Conservation (phyloP, 2,888 invertebrate species). For the Protodeltote pygarga region DNA sequence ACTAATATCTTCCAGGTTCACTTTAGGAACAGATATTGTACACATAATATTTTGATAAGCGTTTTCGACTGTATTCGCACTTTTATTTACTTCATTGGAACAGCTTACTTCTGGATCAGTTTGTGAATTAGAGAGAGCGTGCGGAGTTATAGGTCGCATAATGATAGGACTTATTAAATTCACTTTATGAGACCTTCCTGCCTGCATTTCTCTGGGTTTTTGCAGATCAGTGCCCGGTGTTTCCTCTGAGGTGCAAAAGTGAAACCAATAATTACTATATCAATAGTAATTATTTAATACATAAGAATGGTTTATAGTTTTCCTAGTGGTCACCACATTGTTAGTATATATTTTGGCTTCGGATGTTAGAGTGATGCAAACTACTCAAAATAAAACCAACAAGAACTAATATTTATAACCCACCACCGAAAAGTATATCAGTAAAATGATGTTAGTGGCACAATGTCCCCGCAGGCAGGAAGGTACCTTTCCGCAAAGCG, state of each 20-base stretch:
- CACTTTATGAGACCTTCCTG: conserved; percentile 89
- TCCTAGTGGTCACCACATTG: conserved; percentile 56
- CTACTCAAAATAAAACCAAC: conserved; percentile 63
- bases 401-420: conserved; percentile 64
- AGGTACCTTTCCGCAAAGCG: conserved; percentile 87
- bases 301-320: conserved; percentile 47
- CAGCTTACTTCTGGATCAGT: conserved; percentile 48
- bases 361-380: conserved; percentile 71
- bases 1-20: conserved; percentile 44
- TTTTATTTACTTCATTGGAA: conserved; percentile 28
- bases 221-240: conserved; percentile 84
- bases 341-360: conserved; percentile 69
- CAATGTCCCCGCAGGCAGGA: conserved; percentile 86
- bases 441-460: conserved; percentile 78
- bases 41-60: conserved; percentile 76
- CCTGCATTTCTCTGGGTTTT: conserved; percentile 86
- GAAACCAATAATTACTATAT: conserved; percentile 78
- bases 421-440: conserved; percentile 75
- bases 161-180: conserved; percentile 77
- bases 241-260: conserved; percentile 87
- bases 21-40: conserved; percentile 57
- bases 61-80: conserved; percentile 54
- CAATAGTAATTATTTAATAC: conserved; percentile 61
- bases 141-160: conserved; percentile 76
- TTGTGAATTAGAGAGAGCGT: conserved; percentile 66